phyloP scores from a whole-genome alignment of 2,888 invertebrate genomes.

The Sympetrum striolatum region DNA sequence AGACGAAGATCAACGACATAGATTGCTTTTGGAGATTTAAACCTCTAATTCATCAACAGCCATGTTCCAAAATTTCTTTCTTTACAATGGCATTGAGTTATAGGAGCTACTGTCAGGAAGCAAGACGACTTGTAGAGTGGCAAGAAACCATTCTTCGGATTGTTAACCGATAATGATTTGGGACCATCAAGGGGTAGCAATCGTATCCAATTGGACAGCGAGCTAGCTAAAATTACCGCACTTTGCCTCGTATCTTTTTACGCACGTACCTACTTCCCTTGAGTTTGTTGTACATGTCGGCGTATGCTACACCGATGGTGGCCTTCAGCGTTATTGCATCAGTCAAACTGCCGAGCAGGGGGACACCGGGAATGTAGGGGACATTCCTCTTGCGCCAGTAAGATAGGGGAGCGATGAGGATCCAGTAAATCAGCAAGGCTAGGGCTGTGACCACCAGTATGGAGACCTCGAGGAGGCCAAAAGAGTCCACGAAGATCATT shows the following conservation, averaged over 20 bases:
- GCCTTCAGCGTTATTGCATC: not conserved
- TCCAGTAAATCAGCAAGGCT: not conserved
- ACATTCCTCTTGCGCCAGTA: not conserved
- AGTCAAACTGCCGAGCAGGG: not conserved
- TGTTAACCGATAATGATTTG: too few species aligned
- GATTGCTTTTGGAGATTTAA: too few species aligned
- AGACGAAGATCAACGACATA: too few species aligned
- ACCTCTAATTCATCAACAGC: too few species aligned
- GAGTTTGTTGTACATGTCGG: conserved; percentile 17
- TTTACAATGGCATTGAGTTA: too few species aligned
- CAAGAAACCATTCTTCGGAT: too few species aligned
- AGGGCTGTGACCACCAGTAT: not conserved
- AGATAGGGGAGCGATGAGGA: not conserved
- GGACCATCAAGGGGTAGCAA: too few species aligned
- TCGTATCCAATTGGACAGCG: too few species aligned
- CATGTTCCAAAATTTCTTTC: too few species aligned
- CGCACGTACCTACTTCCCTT: not conserved
- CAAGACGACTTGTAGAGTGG: too few species aligned
- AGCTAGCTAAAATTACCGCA: not conserved
- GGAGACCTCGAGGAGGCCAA: not conserved
- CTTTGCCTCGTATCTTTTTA: too few species aligned
- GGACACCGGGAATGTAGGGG: not conserved
- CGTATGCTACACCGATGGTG: not conserved
- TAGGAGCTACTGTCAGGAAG: too few species aligned
- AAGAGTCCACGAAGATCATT: conserved; percentile 10